Base-by-base conservation (phyloP, 30 jellyfish, hydroid and myxozoan genomes). In the Pseudorhiza aurosa region DNA sequence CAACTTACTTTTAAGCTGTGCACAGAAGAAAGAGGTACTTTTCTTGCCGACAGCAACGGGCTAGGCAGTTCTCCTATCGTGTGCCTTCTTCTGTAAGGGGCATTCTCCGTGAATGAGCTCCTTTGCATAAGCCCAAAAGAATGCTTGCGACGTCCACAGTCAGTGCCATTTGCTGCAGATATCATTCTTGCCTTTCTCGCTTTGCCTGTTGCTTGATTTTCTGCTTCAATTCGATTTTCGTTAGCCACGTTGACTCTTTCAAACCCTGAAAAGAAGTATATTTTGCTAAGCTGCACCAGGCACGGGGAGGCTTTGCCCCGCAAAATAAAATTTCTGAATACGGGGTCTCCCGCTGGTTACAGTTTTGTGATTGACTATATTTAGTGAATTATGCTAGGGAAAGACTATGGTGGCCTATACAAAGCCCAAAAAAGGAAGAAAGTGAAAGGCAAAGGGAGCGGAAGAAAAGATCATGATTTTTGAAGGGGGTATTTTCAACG, bases 181-280 rank as follows among this genome's bases (percentile, higher is more conserved):
- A 29, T 25, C 1, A 2, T n/a, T 3, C 11, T 47, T 46, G 57
- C 11, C 10, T 53, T 47, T 32, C n/a, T 30, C 9, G 64, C 42
- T 2, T 24, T 75, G 56, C 30, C 27, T 0, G 19, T 65, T 1
- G 78, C 17, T 12, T 8, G 58, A 28, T 33, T 12, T 28, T 33
- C 50, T 44, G 44, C 65, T 8, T 8, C 26, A 17, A 10, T 49
- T 24, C 21, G 32, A n/a, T 47, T 68, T 44, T 77, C 82, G 4
- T 60, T 25, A 17, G 89, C 89, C 65, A 77, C 17, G 62, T 76
- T 45, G 14, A 77, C 45, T 59, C 89, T 31, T 31, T 37, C 58
- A 9, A 46, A 22, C 44, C 89, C 89, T 77, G 28, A 27, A 76
- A n/a, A n/a, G n/a, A n/a, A n/a, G n/a, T n/a, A n/a, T n/a, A n/a